Percentiles rank a stretch among this genome's conserved stretches.
These are phyloP conservation scores for Villa cingulata DNA, from an alignment of 2,888 invertebrate species.

Conservation along the genomic window DNA sequence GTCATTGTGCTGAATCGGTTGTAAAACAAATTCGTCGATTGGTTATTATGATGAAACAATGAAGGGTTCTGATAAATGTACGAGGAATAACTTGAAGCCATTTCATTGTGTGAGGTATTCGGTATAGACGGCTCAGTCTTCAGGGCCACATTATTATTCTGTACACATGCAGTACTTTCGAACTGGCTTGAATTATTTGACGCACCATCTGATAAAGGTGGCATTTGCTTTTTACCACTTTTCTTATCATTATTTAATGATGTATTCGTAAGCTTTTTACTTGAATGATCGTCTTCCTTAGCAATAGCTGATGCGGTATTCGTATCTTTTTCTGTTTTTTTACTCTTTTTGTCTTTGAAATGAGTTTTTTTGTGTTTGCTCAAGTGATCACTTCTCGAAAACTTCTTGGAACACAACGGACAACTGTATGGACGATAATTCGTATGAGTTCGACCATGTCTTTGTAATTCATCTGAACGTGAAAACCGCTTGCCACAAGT, in stretches of 20 bases:
- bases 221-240: neutral
- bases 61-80: conserved; percentile 4
- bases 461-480: conserved; percentile 78
- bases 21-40: conserved; percentile 5
- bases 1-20: conserved; percentile 5
- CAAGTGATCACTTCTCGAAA: conserved; percentile 89
- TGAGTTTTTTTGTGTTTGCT: conserved; percentile 87
- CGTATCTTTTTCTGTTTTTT: conserved; percentile 18
- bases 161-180: neutral
- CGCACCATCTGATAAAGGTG: neutral
- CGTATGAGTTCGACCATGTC: conserved; percentile 79
- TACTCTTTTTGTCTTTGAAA: conserved; percentile 34
- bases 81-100: conserved; percentile 7
- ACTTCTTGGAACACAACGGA: conserved; percentile 73
- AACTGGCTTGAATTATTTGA: neutral
- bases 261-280: neutral
- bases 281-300: conserved; percentile 6
- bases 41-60: conserved; percentile 9
- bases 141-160: neutral
- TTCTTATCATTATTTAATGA: neutral
- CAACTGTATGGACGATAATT: conserved; percentile 83
- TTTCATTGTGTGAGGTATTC: conserved; percentile 4
- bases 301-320: conserved; percentile 14
- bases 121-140: neutral
- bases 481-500: conserved; percentile 87